Conservation (phyloP, 2,113 vertebrate species). For the Sclerurus mexicanus region DNA sequence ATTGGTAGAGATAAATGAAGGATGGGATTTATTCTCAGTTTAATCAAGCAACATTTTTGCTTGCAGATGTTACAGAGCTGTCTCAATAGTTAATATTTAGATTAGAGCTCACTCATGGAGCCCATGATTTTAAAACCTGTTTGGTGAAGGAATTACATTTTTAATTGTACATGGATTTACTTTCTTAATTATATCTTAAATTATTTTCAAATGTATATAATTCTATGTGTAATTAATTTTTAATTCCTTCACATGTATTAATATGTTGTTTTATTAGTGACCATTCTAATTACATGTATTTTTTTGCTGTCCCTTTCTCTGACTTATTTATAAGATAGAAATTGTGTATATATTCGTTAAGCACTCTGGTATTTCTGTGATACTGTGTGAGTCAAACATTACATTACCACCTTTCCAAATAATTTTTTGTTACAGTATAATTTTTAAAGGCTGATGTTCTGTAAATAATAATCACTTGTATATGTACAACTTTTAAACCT, state of each 20-base stretch:
- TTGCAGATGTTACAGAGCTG: background rate
- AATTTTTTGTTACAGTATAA: background rate
- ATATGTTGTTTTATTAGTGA: background rate
- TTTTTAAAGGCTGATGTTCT: background rate
- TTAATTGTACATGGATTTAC: background rate
- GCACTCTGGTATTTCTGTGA: background rate
- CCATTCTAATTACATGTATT: background rate
- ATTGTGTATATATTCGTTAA: background rate
- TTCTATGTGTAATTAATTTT: background rate
- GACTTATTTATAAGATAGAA: background rate
- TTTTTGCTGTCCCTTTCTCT: background rate
- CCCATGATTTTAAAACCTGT: background rate
- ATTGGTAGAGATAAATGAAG: background rate
- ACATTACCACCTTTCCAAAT: background rate
- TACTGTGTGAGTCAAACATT: background rate
- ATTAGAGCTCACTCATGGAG: background rate
- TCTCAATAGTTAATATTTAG: background rate
- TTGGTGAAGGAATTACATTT: background rate
- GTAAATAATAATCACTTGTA: background rate
- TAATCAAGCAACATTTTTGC: background rate
- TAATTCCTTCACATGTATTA: background rate
- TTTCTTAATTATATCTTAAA: background rate
- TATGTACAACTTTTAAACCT: background rate
- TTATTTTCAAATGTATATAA: background rate
- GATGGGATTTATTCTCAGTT: background rate